A percentile compares a stretch with the other conserved stretches of the same genome.
Evolutionary conservation across 2,113 vertebrate genomes (phyloP).

Genomic region (Scytalopus superciliaris): DNA sequence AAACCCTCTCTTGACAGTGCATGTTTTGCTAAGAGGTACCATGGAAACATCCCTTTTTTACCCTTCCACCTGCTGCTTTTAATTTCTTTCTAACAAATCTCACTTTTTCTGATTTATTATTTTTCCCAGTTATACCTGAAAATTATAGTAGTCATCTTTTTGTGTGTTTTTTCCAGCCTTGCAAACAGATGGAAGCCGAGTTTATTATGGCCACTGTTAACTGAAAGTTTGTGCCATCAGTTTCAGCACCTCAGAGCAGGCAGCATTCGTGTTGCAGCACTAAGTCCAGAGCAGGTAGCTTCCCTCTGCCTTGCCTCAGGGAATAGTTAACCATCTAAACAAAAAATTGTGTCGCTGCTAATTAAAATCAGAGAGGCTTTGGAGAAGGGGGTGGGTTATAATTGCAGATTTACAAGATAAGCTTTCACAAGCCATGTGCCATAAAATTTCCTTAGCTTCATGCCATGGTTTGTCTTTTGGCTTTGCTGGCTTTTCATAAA

Average conservation of each 20-base stretch:
- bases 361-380: slow-evolving; percentile 24
- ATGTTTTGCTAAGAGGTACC: neutral
- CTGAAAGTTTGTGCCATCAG: neutral
- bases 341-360: neutral
- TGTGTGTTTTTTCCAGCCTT: neutral
- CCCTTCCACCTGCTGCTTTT: neutral
- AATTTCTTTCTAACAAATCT: neutral
- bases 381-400: neutral
- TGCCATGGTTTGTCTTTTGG: neutral
- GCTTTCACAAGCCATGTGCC: neutral
- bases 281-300: neutral
- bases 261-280: rapidly evolving
- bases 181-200: neutral
- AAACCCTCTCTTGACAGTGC: neutral
- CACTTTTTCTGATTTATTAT: neutral
- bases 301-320: neutral
- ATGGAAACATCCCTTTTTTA: neutral
- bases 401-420: slow-evolving; percentile 9
- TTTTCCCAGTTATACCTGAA: neutral
- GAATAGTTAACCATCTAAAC: neutral
- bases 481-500: neutral
- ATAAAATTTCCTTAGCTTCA: slow-evolving; percentile 15
- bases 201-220: rapidly evolving
- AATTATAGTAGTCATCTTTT: neutral
- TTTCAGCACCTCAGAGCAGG: neutral